phyloP scores from a whole-genome alignment of 2,888 invertebrate genomes.

The Sphaerophoria taeniata region DNA sequence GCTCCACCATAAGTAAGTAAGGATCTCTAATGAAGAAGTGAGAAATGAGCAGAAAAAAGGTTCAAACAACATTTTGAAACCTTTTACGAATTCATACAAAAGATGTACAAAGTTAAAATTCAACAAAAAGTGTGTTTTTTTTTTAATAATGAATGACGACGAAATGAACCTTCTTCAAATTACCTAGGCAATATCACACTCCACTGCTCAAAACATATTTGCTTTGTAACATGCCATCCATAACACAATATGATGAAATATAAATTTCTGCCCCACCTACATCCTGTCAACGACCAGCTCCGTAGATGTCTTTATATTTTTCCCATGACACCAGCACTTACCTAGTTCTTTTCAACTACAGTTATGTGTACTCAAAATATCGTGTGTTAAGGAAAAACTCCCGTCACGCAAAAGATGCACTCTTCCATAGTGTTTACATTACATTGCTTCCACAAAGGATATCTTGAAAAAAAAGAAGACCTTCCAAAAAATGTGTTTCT shows the following conservation, averaged over 20 bases:
- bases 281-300: too few relatives aligned
- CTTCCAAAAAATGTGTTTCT: constrained; percentile 31
- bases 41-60: too few relatives aligned
- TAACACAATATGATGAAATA: constrained; percentile 15
- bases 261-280: not conserved
- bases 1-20: too few relatives aligned
- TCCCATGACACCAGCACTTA: constrained; percentile 8
- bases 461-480: constrained; percentile 37
- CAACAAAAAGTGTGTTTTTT: too few relatives aligned
- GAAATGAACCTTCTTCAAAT: constrained; percentile 34
- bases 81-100: too few relatives aligned
- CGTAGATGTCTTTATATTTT: too few relatives aligned
- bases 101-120: too few relatives aligned
- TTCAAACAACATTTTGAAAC: too few relatives aligned
- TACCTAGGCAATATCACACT: constrained; percentile 5
- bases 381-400: constrained; percentile 12
- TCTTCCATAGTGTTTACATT: not conserved
- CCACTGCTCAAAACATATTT: not conserved
- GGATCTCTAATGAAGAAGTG: too few relatives aligned
- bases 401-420: constrained; percentile 36
- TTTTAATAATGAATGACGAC: too few relatives aligned
- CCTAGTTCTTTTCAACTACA: not conserved
- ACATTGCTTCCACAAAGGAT: not conserved
- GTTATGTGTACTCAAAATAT: not conserved
- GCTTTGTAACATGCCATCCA: constrained; percentile 21